Percentiles rank a stretch among this genome's conserved stretches.
Conservation (phyloP, 2,113 vertebrate species). For the Antechinus flavipes region DNA sequence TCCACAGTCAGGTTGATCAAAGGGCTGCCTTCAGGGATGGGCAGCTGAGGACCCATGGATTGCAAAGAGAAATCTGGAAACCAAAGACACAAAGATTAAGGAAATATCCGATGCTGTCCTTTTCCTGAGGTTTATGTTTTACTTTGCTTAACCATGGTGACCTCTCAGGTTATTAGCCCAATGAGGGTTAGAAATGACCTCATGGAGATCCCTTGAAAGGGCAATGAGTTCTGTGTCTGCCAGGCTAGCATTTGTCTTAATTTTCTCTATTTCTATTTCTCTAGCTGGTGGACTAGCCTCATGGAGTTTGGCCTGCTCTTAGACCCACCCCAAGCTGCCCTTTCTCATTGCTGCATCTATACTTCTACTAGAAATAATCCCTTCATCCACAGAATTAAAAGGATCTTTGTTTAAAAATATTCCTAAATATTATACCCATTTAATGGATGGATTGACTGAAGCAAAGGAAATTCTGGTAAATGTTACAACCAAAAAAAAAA, state of each 20-base stretch:
- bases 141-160: background rate
- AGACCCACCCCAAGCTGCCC: background rate
- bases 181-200: background rate
- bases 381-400: background rate
- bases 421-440: background rate
- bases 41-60: constrained; percentile 71
- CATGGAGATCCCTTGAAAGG: background rate
- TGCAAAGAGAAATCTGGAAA: constrained; percentile 78
- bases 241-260: background rate
- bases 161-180: background rate
- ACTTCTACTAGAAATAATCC: background rate
- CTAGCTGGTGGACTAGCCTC: background rate
- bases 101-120: background rate
- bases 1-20: constrained; percentile 94
- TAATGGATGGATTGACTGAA: background rate
- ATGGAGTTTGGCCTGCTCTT: background rate
- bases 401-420: background rate
- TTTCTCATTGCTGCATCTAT: background rate
- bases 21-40: constrained; percentile 81
- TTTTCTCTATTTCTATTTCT: background rate
- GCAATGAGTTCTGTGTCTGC: background rate
- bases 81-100: background rate
- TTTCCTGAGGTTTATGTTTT: background rate
- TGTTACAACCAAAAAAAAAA: background rate
- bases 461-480: background rate